A percentile compares a stretch with the other conserved stretches of the same genome.
Conservation (phyloP, 2,888 invertebrate genomes). For the Oscheius sp. region DNA sequence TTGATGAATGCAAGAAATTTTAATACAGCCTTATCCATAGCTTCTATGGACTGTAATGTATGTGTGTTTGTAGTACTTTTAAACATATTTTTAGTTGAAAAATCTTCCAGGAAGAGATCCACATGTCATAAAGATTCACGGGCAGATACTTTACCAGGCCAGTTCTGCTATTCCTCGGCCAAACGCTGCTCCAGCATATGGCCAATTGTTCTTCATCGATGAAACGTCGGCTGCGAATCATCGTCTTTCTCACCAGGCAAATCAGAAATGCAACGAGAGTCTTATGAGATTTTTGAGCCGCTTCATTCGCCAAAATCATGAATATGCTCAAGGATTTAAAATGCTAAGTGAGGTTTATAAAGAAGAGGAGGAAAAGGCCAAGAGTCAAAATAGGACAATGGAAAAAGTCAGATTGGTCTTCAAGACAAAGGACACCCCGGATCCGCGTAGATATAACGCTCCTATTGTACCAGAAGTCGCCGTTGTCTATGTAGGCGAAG, state of each 20-base stretch:
- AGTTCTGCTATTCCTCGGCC: not conserved
- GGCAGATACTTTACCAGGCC: not conserved
- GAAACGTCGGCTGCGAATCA: not conserved
- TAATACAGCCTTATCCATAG: slow-evolving; percentile 35
- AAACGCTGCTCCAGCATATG: not conserved
- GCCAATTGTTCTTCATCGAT: slow-evolving; percentile 1
- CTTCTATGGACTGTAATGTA: too few relatives aligned
- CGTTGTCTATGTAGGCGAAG: slow-evolving; percentile 44
- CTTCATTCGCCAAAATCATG: not conserved
- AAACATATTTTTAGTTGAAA: slow-evolving; percentile 28
- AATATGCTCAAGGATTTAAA: not conserved
- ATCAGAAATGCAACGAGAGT: slow-evolving; percentile 25
- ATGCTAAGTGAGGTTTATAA: not conserved
- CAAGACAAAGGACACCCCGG: not conserved
- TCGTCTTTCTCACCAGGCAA: slow-evolving; percentile 20
- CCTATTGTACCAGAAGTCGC: slow-evolving; percentile 42
- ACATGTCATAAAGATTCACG: not conserved
- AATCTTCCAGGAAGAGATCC: not conserved
- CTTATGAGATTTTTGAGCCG: slow-evolving; percentile 31
- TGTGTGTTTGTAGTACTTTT: too few relatives aligned
- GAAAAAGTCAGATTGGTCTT: not conserved
- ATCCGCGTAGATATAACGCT: not conserved
- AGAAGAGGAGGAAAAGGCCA: not conserved
- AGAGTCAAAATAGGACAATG: not conserved
- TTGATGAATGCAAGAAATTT: slow-evolving; percentile 26